These are phyloP conservation scores for Stigmatopora nigra DNA, from an alignment of 2,113 vertebrate genomes.

Conservation along the genomic window DNA sequence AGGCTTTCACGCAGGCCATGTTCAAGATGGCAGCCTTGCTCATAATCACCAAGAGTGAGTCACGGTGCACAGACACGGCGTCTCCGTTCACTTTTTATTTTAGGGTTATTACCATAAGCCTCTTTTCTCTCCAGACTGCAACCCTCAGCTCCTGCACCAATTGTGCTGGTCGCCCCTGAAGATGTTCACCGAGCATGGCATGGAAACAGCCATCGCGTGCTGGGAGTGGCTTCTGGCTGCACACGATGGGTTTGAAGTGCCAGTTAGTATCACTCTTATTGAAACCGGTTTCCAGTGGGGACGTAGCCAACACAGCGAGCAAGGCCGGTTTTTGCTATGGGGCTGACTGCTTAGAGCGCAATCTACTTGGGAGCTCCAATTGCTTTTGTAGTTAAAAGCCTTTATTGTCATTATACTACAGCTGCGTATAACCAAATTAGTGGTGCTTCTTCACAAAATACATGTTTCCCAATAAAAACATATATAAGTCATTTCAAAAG, in stretches of 20 bases:
- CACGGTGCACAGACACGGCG: neutral
- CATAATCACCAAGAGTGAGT: slow-evolving; percentile 85
- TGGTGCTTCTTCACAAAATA: too few relatives aligned
- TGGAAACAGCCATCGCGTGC: slow-evolving; percentile 93
- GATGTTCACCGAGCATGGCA: slow-evolving; percentile 92
- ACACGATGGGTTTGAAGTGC: slow-evolving; percentile 88
- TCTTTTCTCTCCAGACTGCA: slow-evolving; percentile 71
- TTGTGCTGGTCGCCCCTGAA: slow-evolving; percentile 91
- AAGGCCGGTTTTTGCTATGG: too few relatives aligned
- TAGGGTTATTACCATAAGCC: neutral
- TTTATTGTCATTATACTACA: too few relatives aligned
- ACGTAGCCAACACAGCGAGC: too few relatives aligned
- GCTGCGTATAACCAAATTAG: too few relatives aligned
- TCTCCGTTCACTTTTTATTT: neutral
- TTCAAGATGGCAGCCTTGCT: slow-evolving; percentile 93
- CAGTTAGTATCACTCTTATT: slow-evolving; percentile 63
- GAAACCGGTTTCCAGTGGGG: too few relatives aligned
- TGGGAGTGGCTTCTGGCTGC: slow-evolving; percentile 98
- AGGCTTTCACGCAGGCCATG: slow-evolving; percentile 86
- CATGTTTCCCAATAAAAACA: too few relatives aligned
- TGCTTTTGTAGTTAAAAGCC: too few relatives aligned
- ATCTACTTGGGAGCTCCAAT: too few relatives aligned
- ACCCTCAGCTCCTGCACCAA: slow-evolving; percentile 88
- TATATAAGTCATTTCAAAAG: too few relatives aligned
- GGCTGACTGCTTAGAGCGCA: too few relatives aligned